These are phyloP conservation scores for Platynereis dumerilii DNA, from an alignment of 2,888 invertebrate species.

Conservation along the genomic window DNA sequence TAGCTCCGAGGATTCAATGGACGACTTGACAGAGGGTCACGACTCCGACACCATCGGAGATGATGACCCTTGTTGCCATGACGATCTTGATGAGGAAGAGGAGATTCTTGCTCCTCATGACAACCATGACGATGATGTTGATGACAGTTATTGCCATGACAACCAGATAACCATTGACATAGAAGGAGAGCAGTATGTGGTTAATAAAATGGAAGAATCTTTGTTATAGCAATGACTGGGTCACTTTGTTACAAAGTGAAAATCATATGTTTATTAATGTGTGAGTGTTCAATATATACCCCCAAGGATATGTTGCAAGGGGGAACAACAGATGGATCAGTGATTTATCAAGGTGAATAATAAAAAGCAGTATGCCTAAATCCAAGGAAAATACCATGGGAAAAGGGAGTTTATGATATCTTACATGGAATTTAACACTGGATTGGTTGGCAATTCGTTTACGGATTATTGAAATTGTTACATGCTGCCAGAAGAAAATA, in stretches of 20 bases:
- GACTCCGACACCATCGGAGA: constrained; percentile 23
- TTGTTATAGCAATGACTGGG: constrained; percentile 19
- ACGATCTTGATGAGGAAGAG: constrained; percentile 22
- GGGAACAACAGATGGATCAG: too few relatives aligned
- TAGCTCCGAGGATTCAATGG: constrained; percentile 15
- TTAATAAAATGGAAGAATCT: constrained; percentile 28
- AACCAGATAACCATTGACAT: constrained; percentile 18
- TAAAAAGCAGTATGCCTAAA: too few relatives aligned
- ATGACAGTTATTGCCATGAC: constrained; percentile 13
- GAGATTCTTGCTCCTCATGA: constrained; percentile 10
- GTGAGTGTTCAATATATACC: too few relatives aligned
- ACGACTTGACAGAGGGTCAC: constrained; percentile 19
- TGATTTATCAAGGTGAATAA: too few relatives aligned
- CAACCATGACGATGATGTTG: constrained; percentile 18
- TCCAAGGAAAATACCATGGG: too few relatives aligned
- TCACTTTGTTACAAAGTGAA: neutral
- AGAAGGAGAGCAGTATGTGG: constrained; percentile 26
- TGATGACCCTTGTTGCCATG: constrained; percentile 16
- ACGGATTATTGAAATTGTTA: too few relatives aligned
- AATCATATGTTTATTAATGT: too few relatives aligned
- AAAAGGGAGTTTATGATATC: too few relatives aligned
- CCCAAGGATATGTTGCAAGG: too few relatives aligned
- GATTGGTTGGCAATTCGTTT: too few relatives aligned
- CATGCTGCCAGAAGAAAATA: too few relatives aligned
- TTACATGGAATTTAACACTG: too few relatives aligned